Evolutionary conservation across 1,140 invertebrate species (phyloP).

Genomic region (Melanaphis sacchari): DNA sequence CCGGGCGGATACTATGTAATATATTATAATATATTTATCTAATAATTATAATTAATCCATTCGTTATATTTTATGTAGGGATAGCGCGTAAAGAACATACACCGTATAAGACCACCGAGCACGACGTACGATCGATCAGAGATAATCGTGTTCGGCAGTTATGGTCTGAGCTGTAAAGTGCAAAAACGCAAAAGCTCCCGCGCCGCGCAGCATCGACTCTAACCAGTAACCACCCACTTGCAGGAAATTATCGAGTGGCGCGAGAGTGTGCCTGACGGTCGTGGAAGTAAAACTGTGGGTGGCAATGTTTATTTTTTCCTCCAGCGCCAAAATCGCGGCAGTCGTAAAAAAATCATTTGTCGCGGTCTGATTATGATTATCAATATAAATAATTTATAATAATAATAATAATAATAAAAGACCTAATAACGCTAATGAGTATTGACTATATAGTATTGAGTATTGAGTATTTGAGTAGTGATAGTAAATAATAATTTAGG

Average conservation of each 20-base stretch:
- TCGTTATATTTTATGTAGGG: neutral
- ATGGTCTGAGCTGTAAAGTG: neutral
- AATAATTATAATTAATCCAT: neutral
- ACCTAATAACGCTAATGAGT: neutral
- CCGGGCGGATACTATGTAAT: neutral
- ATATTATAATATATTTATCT: neutral
- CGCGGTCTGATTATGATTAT: neutral
- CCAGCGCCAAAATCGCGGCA: neutral
- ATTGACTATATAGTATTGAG: too few relatives aligned
- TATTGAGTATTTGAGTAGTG: too few relatives aligned
- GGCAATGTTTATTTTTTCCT: neutral
- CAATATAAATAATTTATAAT: neutral
- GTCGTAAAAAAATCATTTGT: neutral
- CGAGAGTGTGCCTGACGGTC: neutral
- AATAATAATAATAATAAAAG: neutral
- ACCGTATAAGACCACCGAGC: neutral
- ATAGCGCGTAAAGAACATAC: neutral
- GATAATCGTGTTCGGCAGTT: neutral
- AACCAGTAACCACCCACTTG: neutral
- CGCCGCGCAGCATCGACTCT: neutral
- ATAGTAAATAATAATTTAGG: neutral
- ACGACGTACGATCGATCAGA: neutral
- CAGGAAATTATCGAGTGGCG: slow-evolving; percentile 9
- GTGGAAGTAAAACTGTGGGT: neutral
- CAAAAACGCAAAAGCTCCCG: slow-evolving; percentile 16